Base-by-base conservation (phyloP, 2,888 invertebrate genomes). In the Lucinisca nassula region DNA sequence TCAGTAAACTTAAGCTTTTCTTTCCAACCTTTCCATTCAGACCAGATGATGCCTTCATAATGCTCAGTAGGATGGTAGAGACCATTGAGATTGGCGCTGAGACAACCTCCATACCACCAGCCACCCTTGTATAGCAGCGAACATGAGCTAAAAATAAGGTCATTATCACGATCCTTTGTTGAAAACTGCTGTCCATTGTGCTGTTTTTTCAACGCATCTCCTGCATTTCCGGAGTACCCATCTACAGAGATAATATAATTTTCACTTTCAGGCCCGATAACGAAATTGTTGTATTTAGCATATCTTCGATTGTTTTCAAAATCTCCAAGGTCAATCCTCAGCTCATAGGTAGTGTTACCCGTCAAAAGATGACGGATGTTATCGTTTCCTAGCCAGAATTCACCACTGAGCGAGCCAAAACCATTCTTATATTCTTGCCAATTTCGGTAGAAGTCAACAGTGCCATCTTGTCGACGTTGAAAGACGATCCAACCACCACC, bases 131-230 rank as follows among this genome's bases (percentile, higher is more conserved):
- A n/a, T n/a, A n/a, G n/a, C n/a, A n/a, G n/a, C n/a, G n/a, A n/a
- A n/a, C n/a, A n/a, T n/a, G n/a, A n/a, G n/a, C n/a, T n/a, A n/a
- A n/a, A n/a, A n/a, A n/a, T n/a, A n/a, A n/a, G n/a, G n/a, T n/a
- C n/a, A 93, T 98, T 97, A 95, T 99, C 99, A 51, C 97, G 97
- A 95, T 99, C 99, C 82, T 98, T 97, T 0, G 99, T 98, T 75
- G 98, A 98, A 96, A 99, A 99, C 92, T 98, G 97, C 98, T 98
- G 98, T 76, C 97, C 97, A 96, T 98, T 98, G 95, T 99, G 98
- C 98, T 98, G 98, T 17, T 80, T 80, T n/a, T n/a, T n/a, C 88
- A 99, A 97, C 0, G 98, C 98, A 95, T 99, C 98, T 79, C 98
- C 98, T 0, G 98, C 98, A 92, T 98, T 98, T 0, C 99, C 94